Evolutionary conservation across 2,113 vertebrate species (phyloP).

Genomic region (Bufo bufo): DNA sequence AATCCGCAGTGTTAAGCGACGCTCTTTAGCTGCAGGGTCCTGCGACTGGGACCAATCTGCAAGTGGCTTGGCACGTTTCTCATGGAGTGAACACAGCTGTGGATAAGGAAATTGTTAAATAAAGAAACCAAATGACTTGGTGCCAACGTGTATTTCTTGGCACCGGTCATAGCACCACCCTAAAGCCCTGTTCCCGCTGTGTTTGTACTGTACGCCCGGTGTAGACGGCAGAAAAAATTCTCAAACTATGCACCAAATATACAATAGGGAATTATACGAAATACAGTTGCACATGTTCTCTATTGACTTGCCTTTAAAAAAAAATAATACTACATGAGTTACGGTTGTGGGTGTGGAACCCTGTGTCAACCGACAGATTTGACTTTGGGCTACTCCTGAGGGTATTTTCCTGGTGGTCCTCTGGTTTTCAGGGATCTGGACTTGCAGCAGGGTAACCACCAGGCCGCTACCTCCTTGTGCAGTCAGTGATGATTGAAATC

Average conservation of each 20-base stretch:
- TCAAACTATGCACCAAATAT: background rate
- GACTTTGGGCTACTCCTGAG: no score
- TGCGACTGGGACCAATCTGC: background rate
- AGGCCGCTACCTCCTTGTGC: no score
- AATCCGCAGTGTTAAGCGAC: background rate
- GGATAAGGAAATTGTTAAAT: background rate
- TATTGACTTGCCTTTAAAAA: no score
- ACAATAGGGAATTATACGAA: no score
- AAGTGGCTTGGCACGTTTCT: constrained; percentile 7
- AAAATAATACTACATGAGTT: no score
- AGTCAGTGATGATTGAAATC: no score
- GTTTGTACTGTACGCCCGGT: background rate
- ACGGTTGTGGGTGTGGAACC: no score
- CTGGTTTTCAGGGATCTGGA: no score
- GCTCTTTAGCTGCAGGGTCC: background rate
- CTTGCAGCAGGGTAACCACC: no score
- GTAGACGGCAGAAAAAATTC: background rate
- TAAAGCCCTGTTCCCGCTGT: background rate
- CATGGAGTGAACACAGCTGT: background rate
- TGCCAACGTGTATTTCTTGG: background rate
- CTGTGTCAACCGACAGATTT: no score
- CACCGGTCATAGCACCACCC: background rate
- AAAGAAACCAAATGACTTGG: background rate
- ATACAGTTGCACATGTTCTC: no score
- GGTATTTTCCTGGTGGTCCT: no score